Conservation (phyloP, 2,113 vertebrate genomes). For the Trematocara marginatum region DNA sequence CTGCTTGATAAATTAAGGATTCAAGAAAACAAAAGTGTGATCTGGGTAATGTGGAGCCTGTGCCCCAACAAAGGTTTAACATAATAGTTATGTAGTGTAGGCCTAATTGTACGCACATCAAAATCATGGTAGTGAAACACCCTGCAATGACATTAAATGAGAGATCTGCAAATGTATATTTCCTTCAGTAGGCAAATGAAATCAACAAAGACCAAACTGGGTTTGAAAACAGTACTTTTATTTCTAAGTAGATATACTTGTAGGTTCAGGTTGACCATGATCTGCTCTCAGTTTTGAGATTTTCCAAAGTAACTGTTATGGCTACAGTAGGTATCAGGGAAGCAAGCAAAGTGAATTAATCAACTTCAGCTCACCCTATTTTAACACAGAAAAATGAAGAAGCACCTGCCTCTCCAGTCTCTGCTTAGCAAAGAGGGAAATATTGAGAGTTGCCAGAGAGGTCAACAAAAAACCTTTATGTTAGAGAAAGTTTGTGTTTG, state of each 20-base stretch:
- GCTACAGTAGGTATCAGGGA: not conserved
- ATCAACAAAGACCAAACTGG: not conserved
- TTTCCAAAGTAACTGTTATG: not conserved
- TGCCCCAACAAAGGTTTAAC: not conserved
- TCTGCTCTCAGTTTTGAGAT: not conserved
- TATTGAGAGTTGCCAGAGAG: not conserved
- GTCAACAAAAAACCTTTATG: not conserved
- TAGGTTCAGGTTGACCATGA: not conserved
- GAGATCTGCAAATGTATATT: not conserved
- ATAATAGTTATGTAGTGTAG: not conserved
- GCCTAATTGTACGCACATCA: not conserved
- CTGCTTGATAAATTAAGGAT: not conserved
- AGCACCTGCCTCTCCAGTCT: conserved; percentile 18
- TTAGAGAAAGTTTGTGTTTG: not conserved
- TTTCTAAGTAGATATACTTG: not conserved
- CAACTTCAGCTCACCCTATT: not conserved
- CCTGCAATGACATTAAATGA: not conserved
- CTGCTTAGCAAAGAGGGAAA: not conserved
- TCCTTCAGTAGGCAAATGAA: not conserved
- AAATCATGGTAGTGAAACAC: not conserved
- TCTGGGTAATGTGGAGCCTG: not conserved
- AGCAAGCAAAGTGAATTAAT: not conserved
- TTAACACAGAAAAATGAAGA: conserved; percentile 14
- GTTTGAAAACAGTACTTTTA: not conserved
- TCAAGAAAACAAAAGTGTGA: not conserved